Base-by-base conservation (phyloP, 1,140 invertebrate genomes). In the Meteorus sp. region DNA sequence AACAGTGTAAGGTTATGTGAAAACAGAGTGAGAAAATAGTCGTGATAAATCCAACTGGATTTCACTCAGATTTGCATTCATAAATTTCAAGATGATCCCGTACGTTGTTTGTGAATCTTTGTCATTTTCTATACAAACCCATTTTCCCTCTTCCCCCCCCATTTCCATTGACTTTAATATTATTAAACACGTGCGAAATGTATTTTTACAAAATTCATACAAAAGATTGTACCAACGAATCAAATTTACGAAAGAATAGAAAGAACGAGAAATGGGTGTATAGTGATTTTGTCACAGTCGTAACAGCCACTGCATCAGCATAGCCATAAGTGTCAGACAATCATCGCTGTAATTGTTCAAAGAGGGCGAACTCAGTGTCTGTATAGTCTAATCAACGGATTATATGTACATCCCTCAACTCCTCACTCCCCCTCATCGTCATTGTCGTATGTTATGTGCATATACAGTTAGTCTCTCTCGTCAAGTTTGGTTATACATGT, bases 311-410 rank as follows among this genome's bases (percentile, higher is more conserved):
- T 57, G 31, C 44, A 57, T 57, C 56, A 57, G 31, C 35, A 22
- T 57, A 31, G 56, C 56, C 56, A 57, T 57, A 57, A 57, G 56
- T 57, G 56, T 57, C 56, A 57, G 44, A 50, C 44, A 57, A 48
- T 57, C 20, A 31, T 31, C 31, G 33, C 31, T 50, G 56, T 57
- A 57, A 57, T 57, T 57, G 56, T 57, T 57, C 45, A 57, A 57
- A 57, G 56, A 57, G 45, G 44, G 33, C 55, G 43, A n/a, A n/a
- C n/a, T 31, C 45, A 17, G 27, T 35, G 45, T 57, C 31, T 48
- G 45, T 57, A 41, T 57, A 57, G 56, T 50, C 56, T 57, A 57
- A 57, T 57, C 56, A 57, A 57, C 56, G 56, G 56, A 57, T 57
- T 57, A 57, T 52, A 52, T 45, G 31, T 57, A 48, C 41, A 57